phyloP scores from a whole-genome alignment of 2,797 vertebrate species.

The Lepidocolaptes lacrymiger region DNA sequence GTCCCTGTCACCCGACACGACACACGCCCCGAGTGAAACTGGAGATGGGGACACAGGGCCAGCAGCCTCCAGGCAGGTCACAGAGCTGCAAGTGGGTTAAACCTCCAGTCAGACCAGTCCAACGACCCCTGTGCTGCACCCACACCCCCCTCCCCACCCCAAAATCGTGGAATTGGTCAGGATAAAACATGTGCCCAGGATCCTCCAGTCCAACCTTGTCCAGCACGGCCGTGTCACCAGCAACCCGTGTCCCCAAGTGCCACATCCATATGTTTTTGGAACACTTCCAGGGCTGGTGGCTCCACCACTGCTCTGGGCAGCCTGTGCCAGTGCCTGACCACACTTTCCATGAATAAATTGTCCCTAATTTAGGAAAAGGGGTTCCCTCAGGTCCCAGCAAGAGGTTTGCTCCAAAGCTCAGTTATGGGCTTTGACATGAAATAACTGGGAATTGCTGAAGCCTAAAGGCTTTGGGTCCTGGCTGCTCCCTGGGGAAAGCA shows the following conservation, averaged over 20 bases:
- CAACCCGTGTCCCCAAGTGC: not conserved
- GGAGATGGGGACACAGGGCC: not conserved
- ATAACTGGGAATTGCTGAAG: not conserved
- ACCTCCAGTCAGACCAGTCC: not conserved
- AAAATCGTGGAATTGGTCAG: not conserved
- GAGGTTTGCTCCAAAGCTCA: not conserved
- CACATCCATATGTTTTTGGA: not conserved
- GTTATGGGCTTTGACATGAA: not conserved
- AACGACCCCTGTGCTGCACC: not conserved
- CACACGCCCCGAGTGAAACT: accelerated
- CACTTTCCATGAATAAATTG: not conserved
- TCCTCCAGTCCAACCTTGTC: not conserved
- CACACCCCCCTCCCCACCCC: not conserved
- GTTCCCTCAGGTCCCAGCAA: not conserved
- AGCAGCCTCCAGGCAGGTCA: not conserved
- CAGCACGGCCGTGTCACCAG: not conserved
- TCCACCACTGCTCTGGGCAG: not conserved
- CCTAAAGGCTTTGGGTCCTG: not conserved
- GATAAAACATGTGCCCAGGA: not conserved
- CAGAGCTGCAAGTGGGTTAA: not conserved
- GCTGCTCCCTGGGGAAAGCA: not conserved
- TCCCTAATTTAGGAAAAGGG: not conserved
- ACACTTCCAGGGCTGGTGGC: not conserved
- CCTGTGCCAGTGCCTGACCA: not conserved
- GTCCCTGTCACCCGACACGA: not conserved